These are phyloP conservation scores for Horisme vitalbata DNA, from an alignment of 2,888 invertebrate species.

Conservation along the genomic window DNA sequence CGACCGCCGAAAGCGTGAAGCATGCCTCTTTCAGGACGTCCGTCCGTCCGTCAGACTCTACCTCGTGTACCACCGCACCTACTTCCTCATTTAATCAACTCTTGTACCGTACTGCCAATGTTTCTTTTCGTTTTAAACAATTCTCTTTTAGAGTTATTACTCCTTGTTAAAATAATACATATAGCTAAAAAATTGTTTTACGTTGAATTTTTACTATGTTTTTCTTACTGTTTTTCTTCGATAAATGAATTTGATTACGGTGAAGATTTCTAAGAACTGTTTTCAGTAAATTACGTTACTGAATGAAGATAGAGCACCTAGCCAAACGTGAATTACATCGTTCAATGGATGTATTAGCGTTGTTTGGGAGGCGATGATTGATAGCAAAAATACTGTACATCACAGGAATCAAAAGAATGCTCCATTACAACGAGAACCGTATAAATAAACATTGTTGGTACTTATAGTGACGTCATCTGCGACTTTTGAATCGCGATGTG, in stretches of 20 bases:
- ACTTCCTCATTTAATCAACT: background rate
- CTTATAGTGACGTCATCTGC: constrained; percentile 7
- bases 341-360: constrained; percentile 16
- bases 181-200: too few species aligned
- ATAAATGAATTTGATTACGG: too few species aligned
- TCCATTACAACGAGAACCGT: constrained; percentile 26
- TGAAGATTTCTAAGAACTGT: too few species aligned
- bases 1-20: constrained; percentile 21
- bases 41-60: constrained; percentile 7
- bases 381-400: constrained; percentile 26
- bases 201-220: too few species aligned
- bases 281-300: background rate
- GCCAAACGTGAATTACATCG: constrained; percentile 15
- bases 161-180: too few species aligned
- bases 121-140: background rate
- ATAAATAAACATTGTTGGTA: constrained; percentile 25
- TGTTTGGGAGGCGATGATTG: constrained; percentile 24
- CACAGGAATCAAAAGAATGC: constrained; percentile 25
- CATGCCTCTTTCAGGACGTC: constrained; percentile 17
- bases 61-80: constrained; percentile 1
- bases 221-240: too few species aligned
- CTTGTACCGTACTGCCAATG: background rate
- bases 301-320: background rate
- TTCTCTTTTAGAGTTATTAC: too few species aligned
- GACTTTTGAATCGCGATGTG: too few species aligned